Base-by-base conservation (phyloP, 2,113 vertebrate genomes). In the Chamaea fasciata region DNA sequence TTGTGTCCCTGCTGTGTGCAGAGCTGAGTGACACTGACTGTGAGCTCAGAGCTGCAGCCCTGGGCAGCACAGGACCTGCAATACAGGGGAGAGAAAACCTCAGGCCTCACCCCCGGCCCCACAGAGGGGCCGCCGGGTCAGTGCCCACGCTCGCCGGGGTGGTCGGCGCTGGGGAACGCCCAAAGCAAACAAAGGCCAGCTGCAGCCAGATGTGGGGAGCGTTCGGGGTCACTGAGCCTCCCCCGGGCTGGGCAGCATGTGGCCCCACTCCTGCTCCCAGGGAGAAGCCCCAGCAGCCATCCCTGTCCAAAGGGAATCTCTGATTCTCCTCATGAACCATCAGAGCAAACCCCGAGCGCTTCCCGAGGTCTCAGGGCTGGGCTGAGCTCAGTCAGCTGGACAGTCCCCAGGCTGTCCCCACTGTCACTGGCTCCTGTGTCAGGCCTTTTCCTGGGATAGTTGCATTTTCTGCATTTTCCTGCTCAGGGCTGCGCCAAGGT, bases 111-210 rank as follows among this genome's bases (percentile, higher is more conserved):
- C 55, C 33, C 33, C 13, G 1, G 84, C 13, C 60, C 42, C 18
- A 13, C 4, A 7, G 22, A 52, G 75, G 30, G 28, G 35, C 35
- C 23, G 35, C 27, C 1, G 14, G 65, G 35, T 23, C 53, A 19
- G 30, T 69, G 79, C 79, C 65, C 9, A 55, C 37, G 39, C 83
- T 83, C 97, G 81, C 94, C 92, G 89, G 98, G 98, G 98, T 98
- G 98, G 98, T 98, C 98, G 90, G 96, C 96, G 96, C 92, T 62
- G 52, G 87, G 92, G 91, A 79, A 87, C 97, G 87, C 90, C 92
- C 22, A 98, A 97, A 97, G 97, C 97, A 98, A 98, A 98, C 98
- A 98, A 90, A 86, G 90, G 27, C 95, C 53, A 98, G 97, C 95
- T 95, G 67, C 47, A 60, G 97, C 97, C 98, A 98, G 98, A 98